These are phyloP conservation scores for Fringilla coelebs DNA, from an alignment of 2,797 vertebrate genomes.

Conservation along the genomic window DNA sequence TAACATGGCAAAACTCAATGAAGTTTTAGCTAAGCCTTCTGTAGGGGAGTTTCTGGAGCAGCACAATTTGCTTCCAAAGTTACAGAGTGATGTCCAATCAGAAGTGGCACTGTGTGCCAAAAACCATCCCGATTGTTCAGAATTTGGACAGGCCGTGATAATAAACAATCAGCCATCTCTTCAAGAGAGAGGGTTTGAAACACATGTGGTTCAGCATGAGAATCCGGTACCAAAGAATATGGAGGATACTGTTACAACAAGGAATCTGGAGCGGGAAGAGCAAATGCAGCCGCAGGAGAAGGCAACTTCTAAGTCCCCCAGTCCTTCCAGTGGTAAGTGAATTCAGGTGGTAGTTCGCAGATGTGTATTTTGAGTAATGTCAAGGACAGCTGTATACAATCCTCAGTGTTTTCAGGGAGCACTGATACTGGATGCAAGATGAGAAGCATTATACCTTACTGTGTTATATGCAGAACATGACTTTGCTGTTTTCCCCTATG, in stretches of 20 bases:
- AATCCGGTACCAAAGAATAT: background rate
- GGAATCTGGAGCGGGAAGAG: slow-evolving; percentile 18
- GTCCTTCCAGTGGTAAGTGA: slow-evolving; percentile 85
- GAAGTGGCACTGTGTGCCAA: slow-evolving; percentile 13
- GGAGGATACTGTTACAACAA: background rate
- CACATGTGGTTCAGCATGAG: background rate
- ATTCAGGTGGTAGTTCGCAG: background rate
- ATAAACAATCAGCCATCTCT: background rate
- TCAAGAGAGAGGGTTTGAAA: background rate
- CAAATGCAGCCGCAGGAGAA: slow-evolving; percentile 28
- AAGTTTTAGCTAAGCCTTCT: slow-evolving; percentile 44
- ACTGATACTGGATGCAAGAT: background rate
- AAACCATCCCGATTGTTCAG: background rate
- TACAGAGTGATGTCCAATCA: background rate
- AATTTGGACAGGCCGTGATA: background rate
- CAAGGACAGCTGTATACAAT: background rate
- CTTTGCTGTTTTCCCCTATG: background rate
- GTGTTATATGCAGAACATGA: background rate
- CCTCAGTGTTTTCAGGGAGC: background rate
- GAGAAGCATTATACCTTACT: background rate
- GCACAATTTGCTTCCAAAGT: slow-evolving; percentile 8
- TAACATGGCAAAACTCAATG: slow-evolving; percentile 2
- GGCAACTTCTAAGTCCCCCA: slow-evolving; percentile 49
- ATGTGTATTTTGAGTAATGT: background rate
- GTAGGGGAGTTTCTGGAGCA: background rate